phyloP scores from a whole-genome alignment of 2,888 invertebrate genomes.

The Heteropelma amictum region DNA sequence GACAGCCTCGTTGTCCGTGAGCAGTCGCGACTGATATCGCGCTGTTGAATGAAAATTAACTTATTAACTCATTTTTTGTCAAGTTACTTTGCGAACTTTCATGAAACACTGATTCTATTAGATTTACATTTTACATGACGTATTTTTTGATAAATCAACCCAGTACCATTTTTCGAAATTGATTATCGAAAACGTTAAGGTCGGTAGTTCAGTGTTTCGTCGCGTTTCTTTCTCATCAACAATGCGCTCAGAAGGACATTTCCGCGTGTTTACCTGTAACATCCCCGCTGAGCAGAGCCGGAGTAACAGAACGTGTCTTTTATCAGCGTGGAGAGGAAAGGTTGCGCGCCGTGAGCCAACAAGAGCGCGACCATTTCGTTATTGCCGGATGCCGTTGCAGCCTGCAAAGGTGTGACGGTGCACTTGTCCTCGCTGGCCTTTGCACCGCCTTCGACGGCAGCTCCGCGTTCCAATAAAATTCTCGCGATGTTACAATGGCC shows the following conservation, averaged over 20 bases:
- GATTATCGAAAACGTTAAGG: too few relatives aligned
- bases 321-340: conserved; percentile 90
- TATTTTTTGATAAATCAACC: background rate
- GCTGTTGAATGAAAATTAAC: conserved; percentile 76
- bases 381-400: conserved; percentile 90
- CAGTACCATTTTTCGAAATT: background rate
- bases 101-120: background rate
- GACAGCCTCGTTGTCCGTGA: conserved; percentile 89
- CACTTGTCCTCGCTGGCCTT: conserved; percentile 90
- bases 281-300: conserved; percentile 91
- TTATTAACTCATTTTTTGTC: background rate
- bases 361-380: conserved; percentile 89
- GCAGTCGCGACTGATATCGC: conserved; percentile 94
- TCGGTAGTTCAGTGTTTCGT: too few relatives aligned
- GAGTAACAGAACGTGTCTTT: conserved; percentile 92
- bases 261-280: conserved; percentile 81
- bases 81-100: too few relatives aligned
- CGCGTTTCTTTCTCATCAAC: too few relatives aligned
- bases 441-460: conserved; percentile 92
- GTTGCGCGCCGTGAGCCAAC: conserved; percentile 91
- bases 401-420: conserved; percentile 93
- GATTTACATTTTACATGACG: background rate
- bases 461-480: conserved; percentile 88
- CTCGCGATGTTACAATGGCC: conserved; percentile 79
- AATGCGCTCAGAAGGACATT: too few relatives aligned